Evolutionary conservation across 1,140 invertebrate species (phyloP).

Genomic region (Riptortus pedestris): DNA sequence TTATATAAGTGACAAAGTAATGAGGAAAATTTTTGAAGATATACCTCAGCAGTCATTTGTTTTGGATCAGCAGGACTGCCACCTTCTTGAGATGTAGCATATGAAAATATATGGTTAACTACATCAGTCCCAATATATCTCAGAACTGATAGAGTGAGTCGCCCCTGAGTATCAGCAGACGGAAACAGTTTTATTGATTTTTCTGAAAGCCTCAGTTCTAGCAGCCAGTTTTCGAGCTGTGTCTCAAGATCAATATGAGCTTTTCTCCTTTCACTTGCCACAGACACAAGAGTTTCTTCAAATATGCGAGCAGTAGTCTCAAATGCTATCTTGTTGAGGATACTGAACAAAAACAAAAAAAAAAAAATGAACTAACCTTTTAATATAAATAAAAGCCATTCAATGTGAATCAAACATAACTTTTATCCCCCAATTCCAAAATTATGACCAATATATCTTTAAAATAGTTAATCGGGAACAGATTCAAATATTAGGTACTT

Average conservation of each 20-base stretch:
- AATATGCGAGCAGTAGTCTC: slow-evolving; percentile 54
- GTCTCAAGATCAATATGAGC: slow-evolving; percentile 71
- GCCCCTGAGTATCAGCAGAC: slow-evolving; percentile 47
- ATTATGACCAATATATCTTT: no score
- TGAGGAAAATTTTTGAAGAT: no score
- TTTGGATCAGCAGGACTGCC: slow-evolving; percentile 44
- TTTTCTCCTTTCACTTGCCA: slow-evolving; percentile 55
- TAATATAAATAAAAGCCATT: not conserved
- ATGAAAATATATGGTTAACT: slow-evolving; percentile 57
- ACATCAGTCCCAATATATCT: slow-evolving; percentile 75
- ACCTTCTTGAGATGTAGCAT: slow-evolving; percentile 26
- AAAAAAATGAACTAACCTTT: slow-evolving; percentile 13
- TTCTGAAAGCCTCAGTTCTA: slow-evolving; percentile 72
- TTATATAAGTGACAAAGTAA: no score
- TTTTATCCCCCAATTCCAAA: no score
- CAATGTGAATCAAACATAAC: not conserved
- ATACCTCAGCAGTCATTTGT: slow-evolving; percentile 40
- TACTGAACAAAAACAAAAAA: slow-evolving; percentile 36
- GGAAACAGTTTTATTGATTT: slow-evolving; percentile 65
- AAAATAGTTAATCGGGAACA: no score
- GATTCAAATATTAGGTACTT: no score
- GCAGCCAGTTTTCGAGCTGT: slow-evolving; percentile 60
- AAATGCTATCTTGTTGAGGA: slow-evolving; percentile 44
- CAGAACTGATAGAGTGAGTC: slow-evolving; percentile 68
- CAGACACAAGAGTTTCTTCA: slow-evolving; percentile 55